phyloP scores from a whole-genome alignment of 1,140 invertebrate genomes.

The Brachionus angularis region DNA sequence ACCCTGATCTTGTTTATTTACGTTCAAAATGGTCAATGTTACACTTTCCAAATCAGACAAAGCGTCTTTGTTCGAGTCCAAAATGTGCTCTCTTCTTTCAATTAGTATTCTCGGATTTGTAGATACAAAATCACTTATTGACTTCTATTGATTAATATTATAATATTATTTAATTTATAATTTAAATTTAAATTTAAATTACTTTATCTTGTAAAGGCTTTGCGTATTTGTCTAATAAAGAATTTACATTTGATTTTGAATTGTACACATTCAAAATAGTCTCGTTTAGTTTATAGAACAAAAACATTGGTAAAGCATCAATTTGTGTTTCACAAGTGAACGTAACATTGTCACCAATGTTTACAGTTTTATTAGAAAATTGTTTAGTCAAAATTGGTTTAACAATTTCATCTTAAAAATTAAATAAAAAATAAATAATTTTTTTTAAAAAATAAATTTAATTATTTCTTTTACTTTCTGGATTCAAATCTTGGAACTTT shows the following conservation, averaged over 20 bases:
- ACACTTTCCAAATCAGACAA: constrained; percentile 35
- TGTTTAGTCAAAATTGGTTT: constrained; percentile 37
- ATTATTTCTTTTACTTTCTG: constrained; percentile 22
- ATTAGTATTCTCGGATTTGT: neutral
- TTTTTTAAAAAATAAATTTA: neutral
- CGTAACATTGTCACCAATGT: constrained; percentile 9
- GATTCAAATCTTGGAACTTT: constrained; percentile 9
- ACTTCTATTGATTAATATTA: neutral
- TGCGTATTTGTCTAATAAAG: neutral
- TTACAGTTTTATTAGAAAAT: constrained; percentile 12
- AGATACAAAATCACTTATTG: constrained; percentile 25
- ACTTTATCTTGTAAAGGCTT: constrained; percentile 22
- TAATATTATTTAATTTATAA: neutral
- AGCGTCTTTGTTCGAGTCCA: constrained; percentile 35
- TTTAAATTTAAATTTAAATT: neutral
- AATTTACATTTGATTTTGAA: neutral
- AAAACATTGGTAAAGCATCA: constrained; percentile 22
- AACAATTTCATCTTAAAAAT: neutral
- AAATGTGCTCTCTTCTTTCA: neutral
- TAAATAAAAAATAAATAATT: neutral
- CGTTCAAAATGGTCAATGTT: neutral
- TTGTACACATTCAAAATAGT: neutral
- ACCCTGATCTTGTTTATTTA: neutral
- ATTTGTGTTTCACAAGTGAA: constrained; percentile 42
- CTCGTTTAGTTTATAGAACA: constrained; percentile 18